Evolutionary conservation across 1,140 invertebrate species (phyloP).

Genomic region (Aphaenogaster ashmeadi): DNA sequence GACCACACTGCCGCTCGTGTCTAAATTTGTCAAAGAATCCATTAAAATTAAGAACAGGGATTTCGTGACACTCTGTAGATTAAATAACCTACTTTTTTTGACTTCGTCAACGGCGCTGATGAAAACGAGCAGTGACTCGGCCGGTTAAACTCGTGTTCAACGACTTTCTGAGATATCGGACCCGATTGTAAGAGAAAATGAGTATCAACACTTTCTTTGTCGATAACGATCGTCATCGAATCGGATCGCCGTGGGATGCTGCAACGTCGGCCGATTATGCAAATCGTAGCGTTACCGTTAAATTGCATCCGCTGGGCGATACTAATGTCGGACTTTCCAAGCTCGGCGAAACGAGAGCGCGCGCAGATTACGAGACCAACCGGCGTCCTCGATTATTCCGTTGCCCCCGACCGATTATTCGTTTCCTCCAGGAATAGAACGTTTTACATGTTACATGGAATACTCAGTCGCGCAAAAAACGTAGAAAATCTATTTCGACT

Average conservation of each 20-base stretch:
- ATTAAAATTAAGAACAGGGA: slow-evolving; percentile 25
- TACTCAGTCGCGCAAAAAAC: background rate
- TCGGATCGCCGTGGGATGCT: slow-evolving; percentile 33
- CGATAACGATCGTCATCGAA: slow-evolving; percentile 36
- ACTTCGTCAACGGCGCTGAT: background rate
- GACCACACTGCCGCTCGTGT: too few species aligned
- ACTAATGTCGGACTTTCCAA: slow-evolving; percentile 72
- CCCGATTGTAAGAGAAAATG: slow-evolving; percentile 1
- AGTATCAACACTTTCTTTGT: slow-evolving; percentile 13
- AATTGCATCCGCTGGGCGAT: slow-evolving; percentile 77
- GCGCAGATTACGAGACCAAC: slow-evolving; percentile 50
- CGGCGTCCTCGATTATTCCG: slow-evolving; percentile 12
- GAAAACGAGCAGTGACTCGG: background rate
- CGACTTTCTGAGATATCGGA: background rate
- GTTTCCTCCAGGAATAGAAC: background rate
- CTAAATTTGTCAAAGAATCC: slow-evolving; percentile 18
- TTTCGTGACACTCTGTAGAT: background rate
- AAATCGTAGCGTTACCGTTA: slow-evolving; percentile 79
- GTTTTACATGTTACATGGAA: background rate
- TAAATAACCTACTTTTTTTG: slow-evolving; percentile 12
- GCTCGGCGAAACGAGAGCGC: slow-evolving; percentile 59
- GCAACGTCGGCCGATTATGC: slow-evolving; percentile 79
- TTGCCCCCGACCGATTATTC: slow-evolving; percentile 33
- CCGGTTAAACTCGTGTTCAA: background rate
- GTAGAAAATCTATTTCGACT: background rate